A percentile compares a stretch with the other conserved stretches of the same genome.
phyloP scores from a whole-genome alignment of 2,888 invertebrate species.

The Endotricha flammealis region DNA sequence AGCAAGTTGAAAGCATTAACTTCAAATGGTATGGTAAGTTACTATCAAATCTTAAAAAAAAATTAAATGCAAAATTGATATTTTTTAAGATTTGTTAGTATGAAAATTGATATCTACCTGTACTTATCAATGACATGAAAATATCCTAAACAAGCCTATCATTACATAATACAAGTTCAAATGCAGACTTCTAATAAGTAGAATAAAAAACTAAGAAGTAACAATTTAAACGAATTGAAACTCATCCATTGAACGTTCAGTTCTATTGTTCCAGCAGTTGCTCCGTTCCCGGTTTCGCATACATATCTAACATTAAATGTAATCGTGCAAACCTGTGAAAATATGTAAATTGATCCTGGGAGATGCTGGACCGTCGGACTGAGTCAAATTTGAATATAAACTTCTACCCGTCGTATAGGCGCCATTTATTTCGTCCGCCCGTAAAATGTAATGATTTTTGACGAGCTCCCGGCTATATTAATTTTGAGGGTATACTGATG shows the following conservation, averaged over 20 bases:
- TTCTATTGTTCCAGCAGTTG: constrained; percentile 1
- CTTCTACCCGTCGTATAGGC: constrained; percentile 68
- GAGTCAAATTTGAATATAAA: constrained; percentile 76
- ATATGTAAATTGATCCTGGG: constrained; percentile 77
- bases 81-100: too few relatives aligned
- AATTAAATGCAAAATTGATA: too few relatives aligned
- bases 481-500: constrained; percentile 63
- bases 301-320: constrained; percentile 56
- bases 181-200: too few relatives aligned
- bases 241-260: background rate
- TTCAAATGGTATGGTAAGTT: too few relatives aligned
- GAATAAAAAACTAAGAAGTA: too few relatives aligned
- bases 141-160: too few relatives aligned
- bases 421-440: constrained; percentile 72
- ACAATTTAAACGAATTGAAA: background rate
- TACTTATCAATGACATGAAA: too few relatives aligned
- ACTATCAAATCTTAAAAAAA: too few relatives aligned
- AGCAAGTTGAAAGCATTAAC: too few relatives aligned
- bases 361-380: constrained; percentile 71
- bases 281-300: constrained; percentile 20
- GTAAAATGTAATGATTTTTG: constrained; percentile 78
- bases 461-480: constrained; percentile 67
- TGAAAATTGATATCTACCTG: too few relatives aligned
- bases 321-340: constrained; percentile 72
- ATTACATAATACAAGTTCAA: too few relatives aligned